A percentile compares a stretch with the other conserved stretches of the same genome.
These are phyloP conservation scores for Ophion ventricosus DNA, from an alignment of 2,888 invertebrate genomes.

Conservation along the genomic window DNA sequence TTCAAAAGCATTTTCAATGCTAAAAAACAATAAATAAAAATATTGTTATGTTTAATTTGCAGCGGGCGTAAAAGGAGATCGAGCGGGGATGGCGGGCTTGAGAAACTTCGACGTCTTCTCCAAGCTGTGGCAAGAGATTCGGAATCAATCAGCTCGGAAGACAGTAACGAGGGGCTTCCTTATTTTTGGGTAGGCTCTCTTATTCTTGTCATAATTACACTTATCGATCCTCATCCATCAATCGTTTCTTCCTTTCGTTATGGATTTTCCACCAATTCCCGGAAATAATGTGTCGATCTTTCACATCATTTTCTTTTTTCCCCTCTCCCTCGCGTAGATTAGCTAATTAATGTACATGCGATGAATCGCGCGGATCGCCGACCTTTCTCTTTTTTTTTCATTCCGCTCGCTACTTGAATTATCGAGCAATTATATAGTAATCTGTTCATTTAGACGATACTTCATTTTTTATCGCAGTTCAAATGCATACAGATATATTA, in stretches of 20 bases:
- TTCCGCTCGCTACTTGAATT: neutral
- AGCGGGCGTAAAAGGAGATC: slow-evolving; percentile 81
- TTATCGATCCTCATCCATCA: neutral
- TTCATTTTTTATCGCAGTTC: slow-evolving; percentile 14
- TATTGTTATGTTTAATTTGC: slow-evolving; percentile 58
- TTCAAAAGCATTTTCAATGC: no score
- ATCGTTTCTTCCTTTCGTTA: neutral
- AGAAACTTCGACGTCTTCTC: slow-evolving; percentile 70
- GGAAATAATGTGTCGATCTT: slow-evolving; percentile 22
- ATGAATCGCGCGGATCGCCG: neutral
- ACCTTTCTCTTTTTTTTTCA: neutral
- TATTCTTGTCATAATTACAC: slow-evolving; percentile 3
- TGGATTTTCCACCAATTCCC: slow-evolving; percentile 2
- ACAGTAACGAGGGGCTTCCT: slow-evolving; percentile 60
- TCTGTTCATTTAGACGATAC: slow-evolving; percentile 1
- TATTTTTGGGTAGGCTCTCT: slow-evolving; percentile 66
- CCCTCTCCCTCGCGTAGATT: neutral
- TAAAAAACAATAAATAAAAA: slow-evolving; percentile 1
- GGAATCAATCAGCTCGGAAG: slow-evolving; percentile 67
- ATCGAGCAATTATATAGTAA: slow-evolving; percentile 32
- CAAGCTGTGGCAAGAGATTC: slow-evolving; percentile 68
- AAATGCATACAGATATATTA: neutral
- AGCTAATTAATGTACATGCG: neutral
- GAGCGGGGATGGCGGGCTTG: slow-evolving; percentile 66
- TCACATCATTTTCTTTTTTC: neutral